Conservation (phyloP, 2,797 vertebrate species). For the Cuculus canorus region DNA sequence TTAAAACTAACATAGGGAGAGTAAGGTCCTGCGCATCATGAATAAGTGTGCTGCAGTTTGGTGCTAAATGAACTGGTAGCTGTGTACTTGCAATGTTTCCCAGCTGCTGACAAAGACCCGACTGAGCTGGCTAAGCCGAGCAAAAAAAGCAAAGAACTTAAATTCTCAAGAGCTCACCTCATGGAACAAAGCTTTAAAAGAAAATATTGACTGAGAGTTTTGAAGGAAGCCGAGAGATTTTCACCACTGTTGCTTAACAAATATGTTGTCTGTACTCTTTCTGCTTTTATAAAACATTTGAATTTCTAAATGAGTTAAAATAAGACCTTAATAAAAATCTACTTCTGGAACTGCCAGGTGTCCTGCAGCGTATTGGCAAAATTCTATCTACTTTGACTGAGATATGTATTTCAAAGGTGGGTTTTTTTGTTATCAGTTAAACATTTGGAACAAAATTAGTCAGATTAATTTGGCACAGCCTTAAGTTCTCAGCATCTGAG, state of each 20-base stretch:
- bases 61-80: neutral
- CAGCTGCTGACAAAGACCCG: slow-evolving; percentile 37
- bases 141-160: neutral
- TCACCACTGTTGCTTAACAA: slow-evolving; percentile 2
- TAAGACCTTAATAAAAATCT: neutral
- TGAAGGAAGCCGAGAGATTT: neutral
- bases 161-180: slow-evolving; percentile 45
- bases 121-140: slow-evolving; percentile 10
- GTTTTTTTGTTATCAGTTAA: neutral
- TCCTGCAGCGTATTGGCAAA: neutral
- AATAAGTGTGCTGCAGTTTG: neutral
- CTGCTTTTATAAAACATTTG: neutral
- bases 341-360: neutral
- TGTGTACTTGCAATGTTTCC: neutral
- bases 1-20: neutral
- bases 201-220: slow-evolving; percentile 14
- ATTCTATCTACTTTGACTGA: neutral
- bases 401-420: neutral
- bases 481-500: neutral
- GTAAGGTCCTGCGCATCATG: neutral
- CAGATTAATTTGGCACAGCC: neutral
- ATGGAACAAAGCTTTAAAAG: slow-evolving; percentile 15
- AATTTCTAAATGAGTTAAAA: neutral
- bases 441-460: neutral
- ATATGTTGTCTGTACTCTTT: neutral